Conservation (phyloP, 2,113 vertebrate species). For the Charadrius vociferus region DNA sequence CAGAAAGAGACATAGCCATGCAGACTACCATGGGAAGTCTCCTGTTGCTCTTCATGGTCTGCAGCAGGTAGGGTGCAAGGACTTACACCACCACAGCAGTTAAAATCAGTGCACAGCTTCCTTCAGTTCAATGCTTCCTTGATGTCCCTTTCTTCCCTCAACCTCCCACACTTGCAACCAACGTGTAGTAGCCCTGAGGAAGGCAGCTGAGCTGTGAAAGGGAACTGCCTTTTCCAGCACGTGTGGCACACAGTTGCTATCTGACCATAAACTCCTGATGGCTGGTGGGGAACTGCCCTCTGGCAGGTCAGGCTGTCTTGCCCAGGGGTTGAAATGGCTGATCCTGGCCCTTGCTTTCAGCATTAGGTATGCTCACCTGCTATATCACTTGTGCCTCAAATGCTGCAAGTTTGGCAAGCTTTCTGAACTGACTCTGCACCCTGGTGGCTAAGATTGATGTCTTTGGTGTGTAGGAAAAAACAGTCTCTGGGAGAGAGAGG, state of each 20-base stretch:
- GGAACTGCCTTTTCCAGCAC: neutral
- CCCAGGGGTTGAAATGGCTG: neutral
- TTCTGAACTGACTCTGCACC: neutral
- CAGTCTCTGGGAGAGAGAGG: neutral
- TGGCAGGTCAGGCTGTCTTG: neutral
- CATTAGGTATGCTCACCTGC: neutral
- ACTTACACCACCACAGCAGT: neutral
- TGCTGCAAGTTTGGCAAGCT: neutral
- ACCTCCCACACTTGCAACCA: neutral
- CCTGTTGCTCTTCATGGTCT: neutral
- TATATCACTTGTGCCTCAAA: neutral
- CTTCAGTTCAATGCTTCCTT: neutral
- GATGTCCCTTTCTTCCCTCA: neutral
- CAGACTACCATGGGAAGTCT: neutral
- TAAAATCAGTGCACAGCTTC: neutral
- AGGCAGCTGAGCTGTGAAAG: neutral
- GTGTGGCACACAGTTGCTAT: rapidly evolving
- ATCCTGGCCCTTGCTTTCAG: neutral
- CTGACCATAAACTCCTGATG: neutral
- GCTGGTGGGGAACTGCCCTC: neutral
- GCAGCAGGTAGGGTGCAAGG: neutral
- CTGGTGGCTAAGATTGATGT: neutral
- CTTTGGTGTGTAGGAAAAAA: neutral
- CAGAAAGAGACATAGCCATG: neutral
- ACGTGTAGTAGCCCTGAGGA: neutral